A percentile compares a stretch with the other conserved stretches of the same genome.
Evolutionary conservation across 2,797 vertebrate species (phyloP).

Genomic region (Sebastes reedi): DNA sequence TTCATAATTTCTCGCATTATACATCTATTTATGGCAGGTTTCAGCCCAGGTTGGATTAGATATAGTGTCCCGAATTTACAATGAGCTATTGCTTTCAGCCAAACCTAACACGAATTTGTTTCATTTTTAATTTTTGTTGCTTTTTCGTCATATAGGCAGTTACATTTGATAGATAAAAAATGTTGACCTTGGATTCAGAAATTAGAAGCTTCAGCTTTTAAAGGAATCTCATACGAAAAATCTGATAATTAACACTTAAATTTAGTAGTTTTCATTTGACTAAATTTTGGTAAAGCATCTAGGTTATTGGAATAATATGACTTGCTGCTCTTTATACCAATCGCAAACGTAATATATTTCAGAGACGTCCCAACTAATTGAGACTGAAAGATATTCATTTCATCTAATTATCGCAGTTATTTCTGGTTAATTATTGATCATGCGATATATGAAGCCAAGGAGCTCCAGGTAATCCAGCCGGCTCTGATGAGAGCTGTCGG

Average conservation of each 20-base stretch:
- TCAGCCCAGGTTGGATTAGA: neutral
- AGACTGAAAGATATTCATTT: slow-evolving; percentile 3
- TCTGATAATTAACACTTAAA: neutral
- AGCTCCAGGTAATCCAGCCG: slow-evolving; percentile 17
- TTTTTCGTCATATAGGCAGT: neutral
- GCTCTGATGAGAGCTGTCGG: slow-evolving; percentile 19
- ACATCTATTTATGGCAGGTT: neutral
- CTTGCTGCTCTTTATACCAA: neutral
- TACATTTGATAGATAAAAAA: neutral
- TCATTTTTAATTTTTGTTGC: neutral
- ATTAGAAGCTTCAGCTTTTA: neutral
- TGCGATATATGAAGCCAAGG: slow-evolving; percentile 41
- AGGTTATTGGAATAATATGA: neutral
- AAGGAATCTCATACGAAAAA: neutral
- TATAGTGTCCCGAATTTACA: neutral
- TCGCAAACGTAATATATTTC: neutral
- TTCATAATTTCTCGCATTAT: neutral
- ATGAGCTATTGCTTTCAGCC: neutral
- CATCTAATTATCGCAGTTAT: neutral
- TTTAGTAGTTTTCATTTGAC: neutral
- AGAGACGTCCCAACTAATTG: neutral
- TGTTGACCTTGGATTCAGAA: neutral
- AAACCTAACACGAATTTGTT: neutral
- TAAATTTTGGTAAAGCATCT: neutral
- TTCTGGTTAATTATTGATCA: slow-evolving; percentile 18